Evolutionary conservation across 2,888 invertebrate species (phyloP), one percentile per base, ranked within the genome.

Genomic region (Stenodera caucasica): DNA sequence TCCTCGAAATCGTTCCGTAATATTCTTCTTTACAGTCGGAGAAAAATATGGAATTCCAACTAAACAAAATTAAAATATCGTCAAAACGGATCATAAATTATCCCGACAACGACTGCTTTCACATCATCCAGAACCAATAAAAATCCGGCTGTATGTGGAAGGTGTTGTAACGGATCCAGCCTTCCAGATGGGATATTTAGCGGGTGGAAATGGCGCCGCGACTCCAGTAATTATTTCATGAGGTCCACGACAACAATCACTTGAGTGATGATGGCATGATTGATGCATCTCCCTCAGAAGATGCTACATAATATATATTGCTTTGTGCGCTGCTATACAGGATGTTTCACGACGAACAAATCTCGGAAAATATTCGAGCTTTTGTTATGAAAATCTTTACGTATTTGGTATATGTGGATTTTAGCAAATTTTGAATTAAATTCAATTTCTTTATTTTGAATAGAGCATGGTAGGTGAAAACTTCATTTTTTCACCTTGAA

Each of bases 221-320:
- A 49, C 40, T 54, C 50, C 49, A 61, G 66, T 64, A 69, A 67
- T 67, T 61, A 67, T 69, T 63, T 67, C 60, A 67, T 64, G 63
- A 67, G 55, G 63, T 68, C 66, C 61, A 56, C 30, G 35, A 35
- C 35, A 35, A 35, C 35, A 29, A 29, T 29, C 37, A 65, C 62
- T 63, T 62, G 67, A 70, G 21, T 45, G 45, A 71, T 69, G 71
- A 71, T 68, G 62, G 58, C 66, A 72, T 75, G 76, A 76, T 76
- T 71, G 74, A 76, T 75, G 72, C 64, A 69, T 65, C 67, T 63
- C 67, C 66, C 72, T 72, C 21, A 21, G 21, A 72, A 70, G 69
- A 73, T 74, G 45, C 71, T 74, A 69, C 70, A 72, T 75, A 72
- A 74, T 73, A 74, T 73, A 73, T 73, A 74, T 75, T 72, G 74